Percentiles rank a stretch among this genome's conserved stretches.
phyloP scores from a whole-genome alignment of 53 echinoderm and acorn worm genomes.

The Echinometra lucunter region DNA sequence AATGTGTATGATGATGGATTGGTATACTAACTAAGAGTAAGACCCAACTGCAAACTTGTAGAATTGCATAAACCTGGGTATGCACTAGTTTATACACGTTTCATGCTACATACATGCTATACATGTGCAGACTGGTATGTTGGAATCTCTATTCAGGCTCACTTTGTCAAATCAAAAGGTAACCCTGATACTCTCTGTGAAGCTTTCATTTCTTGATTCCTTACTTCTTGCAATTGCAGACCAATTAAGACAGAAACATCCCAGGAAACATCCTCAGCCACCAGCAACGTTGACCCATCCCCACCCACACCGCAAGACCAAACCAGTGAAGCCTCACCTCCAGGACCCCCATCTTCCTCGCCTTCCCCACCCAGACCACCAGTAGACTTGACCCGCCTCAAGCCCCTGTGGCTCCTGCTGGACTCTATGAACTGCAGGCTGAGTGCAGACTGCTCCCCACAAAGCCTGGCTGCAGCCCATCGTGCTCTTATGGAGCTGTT shows the following conservation, averaged over 20 bases:
- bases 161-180: too few species aligned
- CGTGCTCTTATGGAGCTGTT: slow-evolving; percentile 97
- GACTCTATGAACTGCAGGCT: slow-evolving; percentile 88
- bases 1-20: too few species aligned
- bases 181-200: too few species aligned
- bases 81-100: too few species aligned
- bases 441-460: slow-evolving; percentile 77
- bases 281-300: not conserved
- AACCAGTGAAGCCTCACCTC: not conserved
- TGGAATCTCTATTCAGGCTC: too few species aligned
- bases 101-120: too few species aligned
- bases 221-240: not conserved
- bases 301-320: not conserved
- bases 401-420: slow-evolving; percentile 92
- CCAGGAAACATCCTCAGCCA: not conserved
- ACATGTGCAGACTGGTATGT: too few species aligned
- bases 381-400: slow-evolving; percentile 88
- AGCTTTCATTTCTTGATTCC: not conserved
- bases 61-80: too few species aligned
- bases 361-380: slow-evolving; percentile 15
- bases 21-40: too few species aligned
- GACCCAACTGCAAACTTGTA: too few species aligned
- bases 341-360: not conserved
- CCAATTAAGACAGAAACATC: not conserved
- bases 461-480: slow-evolving; percentile 86